Percentiles rank a stretch among this genome's conserved stretches.
Evolutionary conservation across 1,140 invertebrate species (phyloP).

Genomic region (Zaprionus lachaisei): DNA sequence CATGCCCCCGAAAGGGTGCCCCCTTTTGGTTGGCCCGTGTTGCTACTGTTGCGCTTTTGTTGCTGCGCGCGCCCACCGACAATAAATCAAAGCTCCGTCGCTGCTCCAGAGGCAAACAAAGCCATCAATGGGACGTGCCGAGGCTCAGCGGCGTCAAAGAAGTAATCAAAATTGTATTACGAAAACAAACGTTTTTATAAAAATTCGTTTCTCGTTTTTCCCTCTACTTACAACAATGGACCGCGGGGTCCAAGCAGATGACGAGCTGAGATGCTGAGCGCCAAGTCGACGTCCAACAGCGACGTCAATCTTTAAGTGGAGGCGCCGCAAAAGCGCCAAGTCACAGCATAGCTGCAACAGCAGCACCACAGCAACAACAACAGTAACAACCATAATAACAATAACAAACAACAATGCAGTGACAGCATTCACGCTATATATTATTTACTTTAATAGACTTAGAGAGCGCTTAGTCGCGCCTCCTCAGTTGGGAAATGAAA

Average conservation of each 20-base stretch:
- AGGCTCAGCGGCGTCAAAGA: slow-evolving; percentile 66
- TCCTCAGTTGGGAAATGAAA: slow-evolving; percentile 64
- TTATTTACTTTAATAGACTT: slow-evolving; percentile 80
- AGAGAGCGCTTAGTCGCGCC: slow-evolving; percentile 35
- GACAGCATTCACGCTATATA: slow-evolving; percentile 69
- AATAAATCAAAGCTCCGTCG: slow-evolving; percentile 73
- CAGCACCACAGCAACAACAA: slow-evolving; percentile 40
- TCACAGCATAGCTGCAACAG: slow-evolving; percentile 57
- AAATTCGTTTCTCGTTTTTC: slow-evolving; percentile 46
- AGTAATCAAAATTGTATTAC: slow-evolving; percentile 83
- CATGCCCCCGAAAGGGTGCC: slow-evolving; percentile 8
- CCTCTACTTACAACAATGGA: slow-evolving; percentile 67
- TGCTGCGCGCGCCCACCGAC: slow-evolving; percentile 35
- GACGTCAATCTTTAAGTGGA: slow-evolving; percentile 45
- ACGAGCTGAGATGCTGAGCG: slow-evolving; percentile 3
- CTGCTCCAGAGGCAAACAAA: slow-evolving; percentile 52
- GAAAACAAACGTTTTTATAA: slow-evolving; percentile 81
- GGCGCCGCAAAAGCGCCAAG: slow-evolving; percentile 62
- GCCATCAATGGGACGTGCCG: slow-evolving; percentile 60
- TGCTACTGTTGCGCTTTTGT: slow-evolving; percentile 49
- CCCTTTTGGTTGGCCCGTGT: slow-evolving; percentile 45
- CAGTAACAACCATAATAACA: slow-evolving; percentile 35
- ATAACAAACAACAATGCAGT: slow-evolving; percentile 41
- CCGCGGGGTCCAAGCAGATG: slow-evolving; percentile 14
- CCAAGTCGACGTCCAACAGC: slow-evolving; percentile 15